phyloP scores from a whole-genome alignment of 2,888 invertebrate genomes.

The Auanema freiburgensis region DNA sequence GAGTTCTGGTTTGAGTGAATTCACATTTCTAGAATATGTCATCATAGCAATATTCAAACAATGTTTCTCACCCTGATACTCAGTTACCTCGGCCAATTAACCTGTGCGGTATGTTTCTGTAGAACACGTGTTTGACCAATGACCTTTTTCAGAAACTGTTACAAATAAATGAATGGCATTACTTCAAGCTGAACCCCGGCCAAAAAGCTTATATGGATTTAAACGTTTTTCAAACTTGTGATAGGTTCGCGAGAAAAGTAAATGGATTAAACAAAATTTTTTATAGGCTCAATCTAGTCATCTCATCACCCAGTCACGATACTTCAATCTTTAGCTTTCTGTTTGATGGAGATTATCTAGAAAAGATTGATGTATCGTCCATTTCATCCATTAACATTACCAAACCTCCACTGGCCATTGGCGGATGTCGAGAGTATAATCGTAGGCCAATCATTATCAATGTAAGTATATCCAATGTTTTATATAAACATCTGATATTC shows the following conservation, averaged over 20 bases:
- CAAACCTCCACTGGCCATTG: slow-evolving; percentile 12
- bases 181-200: slow-evolving; percentile 7
- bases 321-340: neutral
- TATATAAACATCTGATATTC: neutral
- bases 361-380: slow-evolving; percentile 20
- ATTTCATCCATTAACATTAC: slow-evolving; percentile 4
- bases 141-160: slow-evolving; percentile 11
- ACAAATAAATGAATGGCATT: slow-evolving; percentile 20
- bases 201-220: slow-evolving; percentile 10
- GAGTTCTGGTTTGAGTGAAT: neutral
- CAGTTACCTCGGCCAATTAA: slow-evolving; percentile 4
- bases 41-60: neutral
- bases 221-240: slow-evolving; percentile 19
- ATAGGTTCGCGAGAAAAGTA: slow-evolving; percentile 6
- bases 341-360: slow-evolving; percentile 18
- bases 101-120: neutral
- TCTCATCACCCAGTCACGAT: neutral
- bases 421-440: slow-evolving; percentile 19
- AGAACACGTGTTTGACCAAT: neutral
- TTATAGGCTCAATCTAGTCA: neutral
- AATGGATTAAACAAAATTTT: neutral
- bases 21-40: neutral
- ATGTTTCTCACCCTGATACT: slow-evolving; percentile 2
- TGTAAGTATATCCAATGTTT: slow-evolving; percentile 11
- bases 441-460: slow-evolving; percentile 15